These are phyloP conservation scores for Chaetoderma sp. DNA, from an alignment of 2,888 invertebrate genomes.

Conservation along the genomic window DNA sequence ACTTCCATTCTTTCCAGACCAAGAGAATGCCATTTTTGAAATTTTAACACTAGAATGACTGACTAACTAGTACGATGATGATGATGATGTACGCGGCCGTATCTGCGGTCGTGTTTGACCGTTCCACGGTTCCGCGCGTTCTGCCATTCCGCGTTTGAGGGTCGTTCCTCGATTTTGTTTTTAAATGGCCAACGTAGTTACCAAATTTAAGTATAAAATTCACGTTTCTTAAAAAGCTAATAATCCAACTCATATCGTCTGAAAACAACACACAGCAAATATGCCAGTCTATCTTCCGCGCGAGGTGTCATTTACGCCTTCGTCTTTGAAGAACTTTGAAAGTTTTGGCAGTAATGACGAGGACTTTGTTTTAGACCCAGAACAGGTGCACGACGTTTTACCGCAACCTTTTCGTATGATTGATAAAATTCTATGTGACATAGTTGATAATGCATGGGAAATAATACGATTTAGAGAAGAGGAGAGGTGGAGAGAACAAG, in stretches of 20 bases:
- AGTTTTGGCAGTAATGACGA: constrained; percentile 53
- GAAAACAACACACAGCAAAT: background rate
- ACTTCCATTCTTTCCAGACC: no score
- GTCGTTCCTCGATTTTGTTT: constrained; percentile 32
- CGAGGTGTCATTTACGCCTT: constrained; percentile 57
- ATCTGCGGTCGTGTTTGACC: no score
- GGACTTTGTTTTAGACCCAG: constrained; percentile 63
- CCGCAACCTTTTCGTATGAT: constrained; percentile 67
- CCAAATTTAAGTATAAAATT: no score
- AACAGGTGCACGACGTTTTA: constrained; percentile 55
- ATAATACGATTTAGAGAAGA: constrained; percentile 52
- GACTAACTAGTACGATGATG: no score
- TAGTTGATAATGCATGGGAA: constrained; percentile 62
- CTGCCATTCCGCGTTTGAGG: no score
- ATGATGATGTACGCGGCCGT: no score
- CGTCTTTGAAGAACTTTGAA: constrained; percentile 53
- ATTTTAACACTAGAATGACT: no score
- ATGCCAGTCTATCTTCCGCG: constrained; percentile 62
- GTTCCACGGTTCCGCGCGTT: no score
- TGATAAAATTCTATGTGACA: constrained; percentile 54
- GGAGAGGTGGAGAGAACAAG: constrained; percentile 46
- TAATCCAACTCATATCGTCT: no score
- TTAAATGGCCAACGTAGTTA: constrained; percentile 41
- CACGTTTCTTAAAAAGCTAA: no score
- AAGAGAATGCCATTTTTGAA: no score